Base-by-base conservation (phyloP, 2,113 vertebrate genomes). In the Xenopus tropicalis region DNA sequence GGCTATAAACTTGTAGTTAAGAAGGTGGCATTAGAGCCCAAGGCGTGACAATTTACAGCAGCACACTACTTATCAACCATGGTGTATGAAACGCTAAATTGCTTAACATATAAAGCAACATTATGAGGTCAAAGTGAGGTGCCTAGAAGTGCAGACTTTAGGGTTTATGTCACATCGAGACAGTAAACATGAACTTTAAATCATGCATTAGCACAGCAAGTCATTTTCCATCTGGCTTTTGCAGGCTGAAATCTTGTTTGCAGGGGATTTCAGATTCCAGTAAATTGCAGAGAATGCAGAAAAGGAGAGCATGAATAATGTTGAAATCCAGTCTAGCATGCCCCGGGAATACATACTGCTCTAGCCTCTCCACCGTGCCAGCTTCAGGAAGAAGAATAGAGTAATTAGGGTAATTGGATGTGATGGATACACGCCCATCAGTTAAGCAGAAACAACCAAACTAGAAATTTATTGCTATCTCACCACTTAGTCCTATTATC, bases 211-310 rank as follows among this genome's bases (percentile, higher is more conserved):
- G 62, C 71, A 74, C 71, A 74, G 63, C 63, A 66, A 74, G 57
- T 23, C 66, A 19, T 62, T 75, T 58, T 69, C 44, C 43, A 69
- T 75, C 72, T 56, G 66, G 44, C 67, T 75, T 74, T 62, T 75
- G 64, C 57, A 75, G 64, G 52, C 65, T 56, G 57, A 75, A 75
- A 75, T 69, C 66, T 61, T 62, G 57, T 69, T 75, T 75, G 65
- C 57, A 69, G 66, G 65, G 72, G 66, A 69, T 75, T 69, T 62
- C 48, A 48, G 72, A 75, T 61, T 69, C 66, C 46, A 58, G 24
- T 61, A 75, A 75, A 75, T 69, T 75, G 72, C 72, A 69, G 72
- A 75, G 66, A 62, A 75, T 75, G 72, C 72, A 75, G 72, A 75
- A 75, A 75, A 75, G 72, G 44, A 75, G 72, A 61, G 44, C 58